Base-by-base conservation (phyloP, 1,140 invertebrate genomes). In the Drosophila persimilis region DNA sequence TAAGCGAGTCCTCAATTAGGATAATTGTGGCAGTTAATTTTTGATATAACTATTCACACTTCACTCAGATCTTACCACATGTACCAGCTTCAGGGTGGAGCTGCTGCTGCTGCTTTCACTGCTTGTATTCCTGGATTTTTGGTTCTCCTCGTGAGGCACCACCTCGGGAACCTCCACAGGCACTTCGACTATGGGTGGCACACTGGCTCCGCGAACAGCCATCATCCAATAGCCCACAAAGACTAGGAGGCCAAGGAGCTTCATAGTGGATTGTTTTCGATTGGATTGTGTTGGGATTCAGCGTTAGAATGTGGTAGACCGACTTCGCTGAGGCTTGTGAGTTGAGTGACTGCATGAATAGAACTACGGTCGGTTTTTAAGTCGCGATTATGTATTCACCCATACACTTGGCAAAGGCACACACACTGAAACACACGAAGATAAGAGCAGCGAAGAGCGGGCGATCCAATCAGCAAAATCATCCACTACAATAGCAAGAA, bases 331-430 rank as follows among this genome's bases (percentile, higher is more conserved):
- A 66, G 44, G 63, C 66, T 70, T 77, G 47, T 39, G 55, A 41
- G 73, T 69, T 29, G 73, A 86, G 54, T 86, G 81, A 77, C 56
- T 86, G 63, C 50, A 69, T 59, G 54, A 62, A 78, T 78, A 69
- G 74, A 71, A 59, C 39, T 65, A 43, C 74, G 60, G 57, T 67
- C 56, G 46, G 77, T 74, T 86, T 86, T 78, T 86, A 86, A 86
- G 63, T 80, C 62, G 72, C 41, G 77, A 78, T 69, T 85, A 71
- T 79, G 76, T 76, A 55, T 45, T 57, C 63, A 29, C 45, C 17
- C 15, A 56, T 20, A 45, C 54, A 9, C 8, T 31, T 2, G 6
- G 6, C 6, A 7, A 29, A 29, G 7, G 20, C 43, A 22, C 15
- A 56, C 17, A 46, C 50, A 58, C 15, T 26, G 17, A 9, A 31